These are phyloP conservation scores for Chinchilla lanigera DNA, from an alignment of 2,113 vertebrate species.

Conservation along the genomic window DNA sequence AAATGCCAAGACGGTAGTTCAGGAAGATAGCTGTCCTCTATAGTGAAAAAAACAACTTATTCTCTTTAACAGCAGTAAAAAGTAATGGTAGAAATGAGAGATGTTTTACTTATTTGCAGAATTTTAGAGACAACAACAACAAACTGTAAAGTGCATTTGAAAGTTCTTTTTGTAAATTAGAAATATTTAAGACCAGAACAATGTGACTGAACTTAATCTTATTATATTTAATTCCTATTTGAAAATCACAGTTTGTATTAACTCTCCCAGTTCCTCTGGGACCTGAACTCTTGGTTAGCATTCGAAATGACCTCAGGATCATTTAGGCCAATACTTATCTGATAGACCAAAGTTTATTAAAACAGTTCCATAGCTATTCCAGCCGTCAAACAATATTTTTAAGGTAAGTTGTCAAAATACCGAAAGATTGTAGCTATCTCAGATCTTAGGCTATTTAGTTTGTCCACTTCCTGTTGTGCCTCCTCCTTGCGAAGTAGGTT, in stretches of 20 bases:
- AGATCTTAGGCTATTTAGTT: not conserved
- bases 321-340: slow-evolving; percentile 16
- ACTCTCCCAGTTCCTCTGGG: not conserved
- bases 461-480: not conserved
- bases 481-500: not conserved
- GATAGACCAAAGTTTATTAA: slow-evolving; percentile 49
- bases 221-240: not conserved
- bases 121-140: not conserved
- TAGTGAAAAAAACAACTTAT: not conserved
- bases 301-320: not conserved
- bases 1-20: not conserved
- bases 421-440: not conserved
- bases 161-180: not conserved
- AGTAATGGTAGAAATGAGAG: not conserved
- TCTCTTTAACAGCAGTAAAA: not conserved
- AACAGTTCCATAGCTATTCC: not conserved
- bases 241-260: not conserved
- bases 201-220: not conserved
- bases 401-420: not conserved
- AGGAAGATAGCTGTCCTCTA: not conserved
- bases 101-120: not conserved
- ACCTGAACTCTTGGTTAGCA: slow-evolving; percentile 1
- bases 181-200: not conserved
- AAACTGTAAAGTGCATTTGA: not conserved
- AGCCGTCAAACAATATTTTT: not conserved